Evolutionary conservation across 1,140 invertebrate species (phyloP).

Genomic region (Triops longicaudatus): DNA sequence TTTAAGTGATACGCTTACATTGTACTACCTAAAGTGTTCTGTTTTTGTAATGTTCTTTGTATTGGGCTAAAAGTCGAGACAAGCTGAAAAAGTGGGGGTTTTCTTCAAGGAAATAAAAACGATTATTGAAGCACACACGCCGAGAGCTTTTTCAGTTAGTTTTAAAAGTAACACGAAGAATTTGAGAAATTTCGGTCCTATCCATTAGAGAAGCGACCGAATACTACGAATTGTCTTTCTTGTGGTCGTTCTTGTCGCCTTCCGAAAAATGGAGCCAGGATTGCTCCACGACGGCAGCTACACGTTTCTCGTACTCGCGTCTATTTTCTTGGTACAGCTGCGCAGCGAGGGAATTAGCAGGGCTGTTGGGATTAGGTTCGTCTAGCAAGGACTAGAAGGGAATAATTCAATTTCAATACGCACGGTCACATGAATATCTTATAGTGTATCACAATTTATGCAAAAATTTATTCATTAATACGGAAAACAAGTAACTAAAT

Average conservation of each 20-base stretch:
- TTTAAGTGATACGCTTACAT: background rate
- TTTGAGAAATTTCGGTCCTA: background rate
- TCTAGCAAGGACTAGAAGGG: constrained; percentile 37
- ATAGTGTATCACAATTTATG: too few relatives aligned
- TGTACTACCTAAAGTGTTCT: background rate
- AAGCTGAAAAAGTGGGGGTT: background rate
- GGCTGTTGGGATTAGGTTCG: constrained; percentile 51
- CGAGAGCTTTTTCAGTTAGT: background rate
- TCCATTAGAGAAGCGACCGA: background rate
- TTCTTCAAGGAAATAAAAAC: background rate
- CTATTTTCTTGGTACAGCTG: constrained; percentile 41
- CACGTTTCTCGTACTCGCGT: constrained; percentile 50
- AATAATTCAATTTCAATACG: background rate
- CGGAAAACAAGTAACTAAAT: constrained; percentile 12
- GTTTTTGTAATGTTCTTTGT: background rate
- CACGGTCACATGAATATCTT: background rate
- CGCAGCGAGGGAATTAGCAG: constrained; percentile 48
- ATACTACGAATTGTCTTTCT: background rate
- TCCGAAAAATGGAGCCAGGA: constrained; percentile 39
- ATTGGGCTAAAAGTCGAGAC: background rate
- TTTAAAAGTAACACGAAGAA: background rate
- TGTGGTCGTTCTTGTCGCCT: constrained; percentile 21
- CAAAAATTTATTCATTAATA: too few relatives aligned
- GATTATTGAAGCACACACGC: background rate
- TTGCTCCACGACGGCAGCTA: constrained; percentile 48